Conservation (phyloP, 2,113 vertebrate species). For the Empidonax traillii region DNA sequence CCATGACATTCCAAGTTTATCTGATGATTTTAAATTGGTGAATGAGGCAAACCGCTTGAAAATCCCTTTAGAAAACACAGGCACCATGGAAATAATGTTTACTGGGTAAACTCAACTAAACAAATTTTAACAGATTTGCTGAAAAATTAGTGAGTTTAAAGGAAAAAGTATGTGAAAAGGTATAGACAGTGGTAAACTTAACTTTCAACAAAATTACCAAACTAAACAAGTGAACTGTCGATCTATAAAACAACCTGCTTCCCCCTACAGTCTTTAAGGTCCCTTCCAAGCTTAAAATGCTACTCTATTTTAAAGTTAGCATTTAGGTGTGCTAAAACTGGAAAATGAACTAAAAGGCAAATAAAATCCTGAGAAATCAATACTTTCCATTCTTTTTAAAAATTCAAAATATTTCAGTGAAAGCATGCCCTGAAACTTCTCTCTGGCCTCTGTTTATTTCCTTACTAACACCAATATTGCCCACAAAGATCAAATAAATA, state of each 20-base stretch:
- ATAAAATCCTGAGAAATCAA: not conserved
- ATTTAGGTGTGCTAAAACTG: not conserved
- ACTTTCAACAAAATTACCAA: not conserved
- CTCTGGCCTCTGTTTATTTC: not conserved
- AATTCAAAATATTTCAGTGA: not conserved
- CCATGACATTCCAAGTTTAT: not conserved
- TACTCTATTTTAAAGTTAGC: not conserved
- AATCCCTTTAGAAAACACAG: slow-evolving; percentile 3
- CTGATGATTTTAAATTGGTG: not conserved
- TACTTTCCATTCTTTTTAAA: not conserved
- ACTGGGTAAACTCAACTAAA: not conserved
- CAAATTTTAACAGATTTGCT: not conserved
- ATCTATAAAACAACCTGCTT: not conserved
- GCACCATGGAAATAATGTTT: not conserved
- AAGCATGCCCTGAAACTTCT: not conserved
- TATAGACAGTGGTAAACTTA: not conserved
- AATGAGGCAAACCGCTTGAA: not conserved
- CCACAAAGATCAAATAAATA: not conserved
- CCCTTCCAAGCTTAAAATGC: not conserved
- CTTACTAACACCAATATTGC: not conserved
- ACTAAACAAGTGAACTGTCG: not conserved
- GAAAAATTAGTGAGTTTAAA: not conserved
- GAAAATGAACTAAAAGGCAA: not conserved
- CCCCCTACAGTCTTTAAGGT: not conserved
- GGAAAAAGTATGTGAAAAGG: not conserved